These are phyloP conservation scores for Nesoenas mayeri DNA, from an alignment of 2,113 vertebrate genomes.

Conservation along the genomic window DNA sequence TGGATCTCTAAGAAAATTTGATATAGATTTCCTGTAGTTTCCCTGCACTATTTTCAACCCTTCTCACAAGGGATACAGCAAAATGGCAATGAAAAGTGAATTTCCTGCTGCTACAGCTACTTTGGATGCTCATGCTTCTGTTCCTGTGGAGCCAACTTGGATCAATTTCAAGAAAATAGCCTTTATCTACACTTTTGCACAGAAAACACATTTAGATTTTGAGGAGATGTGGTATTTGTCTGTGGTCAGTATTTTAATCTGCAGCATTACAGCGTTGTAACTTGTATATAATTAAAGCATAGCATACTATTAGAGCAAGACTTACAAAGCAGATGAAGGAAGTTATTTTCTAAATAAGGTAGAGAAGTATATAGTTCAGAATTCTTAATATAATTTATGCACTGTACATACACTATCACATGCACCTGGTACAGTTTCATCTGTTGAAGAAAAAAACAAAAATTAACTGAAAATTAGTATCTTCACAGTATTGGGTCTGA, in stretches of 20 bases:
- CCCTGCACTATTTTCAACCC: conserved; percentile 45
- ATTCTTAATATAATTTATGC: neutral
- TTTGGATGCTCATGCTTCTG: conserved; percentile 50
- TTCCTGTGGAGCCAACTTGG: conserved; percentile 54
- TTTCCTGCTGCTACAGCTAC: conserved; percentile 57
- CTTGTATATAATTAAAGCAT: neutral
- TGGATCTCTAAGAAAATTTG: conserved; percentile 26
- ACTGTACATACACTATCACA: neutral
- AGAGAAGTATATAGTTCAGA: neutral
- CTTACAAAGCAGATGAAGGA: neutral
- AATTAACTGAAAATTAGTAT: neutral
- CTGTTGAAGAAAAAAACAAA: neutral
- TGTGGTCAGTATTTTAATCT: neutral
- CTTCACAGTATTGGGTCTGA: neutral
- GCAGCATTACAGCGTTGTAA: neutral
- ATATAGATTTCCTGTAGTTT: conserved; percentile 48
- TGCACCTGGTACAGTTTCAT: neutral
- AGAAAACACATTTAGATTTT: conserved; percentile 65
- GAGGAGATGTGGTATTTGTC: conserved; percentile 29
- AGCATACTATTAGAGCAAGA: neutral
- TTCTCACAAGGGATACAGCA: conserved; percentile 49
- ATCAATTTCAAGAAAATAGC: conserved; percentile 67
- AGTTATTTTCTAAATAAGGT: neutral
- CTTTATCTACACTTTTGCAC: conserved; percentile 69
- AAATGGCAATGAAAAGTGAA: conserved; percentile 51